phyloP scores from a whole-genome alignment of 2,797 vertebrate genomes.

The Percopsis omiscomaycus region DNA sequence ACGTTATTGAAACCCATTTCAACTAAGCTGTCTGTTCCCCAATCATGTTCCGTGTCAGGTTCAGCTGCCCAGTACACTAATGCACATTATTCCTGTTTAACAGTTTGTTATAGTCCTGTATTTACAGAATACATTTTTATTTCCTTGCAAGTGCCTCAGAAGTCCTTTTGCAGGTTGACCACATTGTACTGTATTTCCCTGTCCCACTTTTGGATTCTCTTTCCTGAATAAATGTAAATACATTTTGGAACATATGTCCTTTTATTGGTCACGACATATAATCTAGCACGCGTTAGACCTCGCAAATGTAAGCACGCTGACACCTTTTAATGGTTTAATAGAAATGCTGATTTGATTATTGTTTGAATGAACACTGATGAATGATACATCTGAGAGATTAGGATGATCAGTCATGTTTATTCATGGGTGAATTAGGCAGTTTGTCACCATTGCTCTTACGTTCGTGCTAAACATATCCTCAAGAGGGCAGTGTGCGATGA shows the following conservation, averaged over 20 bases:
- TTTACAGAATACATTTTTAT: constrained; percentile 63
- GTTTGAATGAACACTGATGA: too few relatives aligned
- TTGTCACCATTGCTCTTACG: too few relatives aligned
- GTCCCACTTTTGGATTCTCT: constrained; percentile 53
- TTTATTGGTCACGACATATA: not conserved
- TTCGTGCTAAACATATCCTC: constrained; percentile 23
- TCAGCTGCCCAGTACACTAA: not conserved
- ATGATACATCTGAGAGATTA: too few relatives aligned
- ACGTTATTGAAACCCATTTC: not conserved
- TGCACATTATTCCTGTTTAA: constrained; percentile 23
- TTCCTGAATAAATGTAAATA: constrained; percentile 75
- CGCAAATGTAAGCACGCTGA: not conserved
- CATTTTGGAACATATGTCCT: constrained; percentile 26
- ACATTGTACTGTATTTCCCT: constrained; percentile 72
- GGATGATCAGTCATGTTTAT: too few relatives aligned
- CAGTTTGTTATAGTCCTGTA: constrained; percentile 42
- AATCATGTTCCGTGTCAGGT: too few relatives aligned
- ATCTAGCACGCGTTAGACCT: not conserved
- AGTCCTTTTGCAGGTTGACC: constrained; percentile 70
- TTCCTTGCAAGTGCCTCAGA: constrained; percentile 76
- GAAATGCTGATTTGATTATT: too few relatives aligned
- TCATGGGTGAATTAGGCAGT: too few relatives aligned
- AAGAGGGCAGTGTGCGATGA: constrained; percentile 31
- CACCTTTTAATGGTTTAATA: too few relatives aligned
- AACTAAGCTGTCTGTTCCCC: not conserved